Evolutionary conservation across 1,140 invertebrate genomes (phyloP), one percentile per base, ranked within the genome.

Genomic region (Chrysopa pallens): DNA sequence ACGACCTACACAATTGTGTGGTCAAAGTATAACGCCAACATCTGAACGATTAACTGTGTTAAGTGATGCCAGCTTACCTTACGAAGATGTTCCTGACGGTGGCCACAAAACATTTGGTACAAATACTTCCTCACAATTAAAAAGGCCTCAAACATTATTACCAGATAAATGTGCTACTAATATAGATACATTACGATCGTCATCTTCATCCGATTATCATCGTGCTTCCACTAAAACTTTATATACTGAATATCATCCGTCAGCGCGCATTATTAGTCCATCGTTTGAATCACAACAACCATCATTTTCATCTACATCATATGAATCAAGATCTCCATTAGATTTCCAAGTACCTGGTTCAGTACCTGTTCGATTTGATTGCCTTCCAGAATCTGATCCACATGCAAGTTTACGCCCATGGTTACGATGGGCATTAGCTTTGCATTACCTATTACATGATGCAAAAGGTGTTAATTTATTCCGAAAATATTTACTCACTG

Each of bases 381-480:
- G 23, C 40, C 44, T 23, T 43, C 49, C 40, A 28, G 31, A 44
- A 37, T 38, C 23, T 14, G 29, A 37, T 36, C 8, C 35, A 11
- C 23, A 28, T n/a, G 14, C 42, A 35, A 12, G 36, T 38, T 9
- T 6, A 23, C 8, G 33, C 42, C 67, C 79, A 36, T 89, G 83
- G 62, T 65, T 88, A 48, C 78, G 80, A 57, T 94, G 89, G 88
- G 84, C 88, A 15, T 70, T 78, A 51, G 83, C 78, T 54, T 68
- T 94, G 48, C 76, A 78, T 55, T 72, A 74, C 53, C 66, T 94
- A 47, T 70, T 93, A 46, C 72, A 76, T 59, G 90, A 94, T 67
- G 73, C 74, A 43, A 84, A 90, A 60, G 89, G 89, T 38, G 78
- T 89, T 43, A 72, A 78, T 39, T 67, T 92, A 50, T 93, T 92